Conservation (phyloP, 2,797 vertebrate genomes). For the Poliocrania exsul region DNA sequence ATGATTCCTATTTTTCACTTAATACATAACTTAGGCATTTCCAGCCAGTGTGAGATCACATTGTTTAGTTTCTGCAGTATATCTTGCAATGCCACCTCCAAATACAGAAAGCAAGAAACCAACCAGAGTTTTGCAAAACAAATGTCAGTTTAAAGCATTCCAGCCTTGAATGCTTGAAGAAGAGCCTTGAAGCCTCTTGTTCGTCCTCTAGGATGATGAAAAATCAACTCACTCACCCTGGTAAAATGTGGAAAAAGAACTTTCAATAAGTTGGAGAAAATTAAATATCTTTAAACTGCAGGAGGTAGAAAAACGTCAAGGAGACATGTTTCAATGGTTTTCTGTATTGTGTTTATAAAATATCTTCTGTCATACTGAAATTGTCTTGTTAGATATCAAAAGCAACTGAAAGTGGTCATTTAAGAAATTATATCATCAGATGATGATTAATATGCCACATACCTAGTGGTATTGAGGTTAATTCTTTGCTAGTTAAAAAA, state of each 20-base stretch:
- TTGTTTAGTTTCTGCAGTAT: background rate
- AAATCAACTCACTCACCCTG: background rate
- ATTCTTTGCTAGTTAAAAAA: background rate
- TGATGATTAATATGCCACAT: background rate
- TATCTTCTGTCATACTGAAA: background rate
- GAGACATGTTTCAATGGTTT: background rate
- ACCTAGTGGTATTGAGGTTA: background rate
- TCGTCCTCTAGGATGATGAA: background rate
- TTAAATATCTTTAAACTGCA: background rate
- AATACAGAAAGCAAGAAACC: background rate
- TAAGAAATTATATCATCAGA: background rate
- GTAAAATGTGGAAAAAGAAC: background rate
- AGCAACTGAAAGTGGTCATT: background rate
- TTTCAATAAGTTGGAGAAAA: background rate
- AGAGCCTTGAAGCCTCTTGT: background rate
- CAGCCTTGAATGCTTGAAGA: background rate
- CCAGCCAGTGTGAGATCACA: background rate
- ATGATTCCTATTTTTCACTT: background rate
- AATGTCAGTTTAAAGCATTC: background rate
- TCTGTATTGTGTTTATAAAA: background rate
- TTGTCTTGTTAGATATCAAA: background rate
- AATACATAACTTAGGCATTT: background rate
- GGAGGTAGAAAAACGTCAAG: background rate
- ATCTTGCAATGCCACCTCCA: background rate
- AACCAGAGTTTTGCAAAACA: background rate